Evolutionary conservation across 2,888 invertebrate species (phyloP), one percentile per base, ranked within the genome.

Genomic region (Sclerodermus sp.): DNA sequence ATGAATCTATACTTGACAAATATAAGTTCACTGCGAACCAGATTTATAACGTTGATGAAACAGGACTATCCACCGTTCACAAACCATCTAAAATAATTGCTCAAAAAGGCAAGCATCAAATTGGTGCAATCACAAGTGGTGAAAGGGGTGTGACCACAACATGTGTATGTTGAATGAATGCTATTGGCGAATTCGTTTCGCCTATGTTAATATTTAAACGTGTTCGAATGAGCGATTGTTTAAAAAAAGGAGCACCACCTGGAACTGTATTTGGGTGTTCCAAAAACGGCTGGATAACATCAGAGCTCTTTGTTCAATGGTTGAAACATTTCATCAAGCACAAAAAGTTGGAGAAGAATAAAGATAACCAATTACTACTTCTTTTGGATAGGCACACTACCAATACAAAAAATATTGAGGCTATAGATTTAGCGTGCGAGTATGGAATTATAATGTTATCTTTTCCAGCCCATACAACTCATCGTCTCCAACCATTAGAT

Each of bases 311-410:
- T 51, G 37, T 50, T 14, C 52, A 46, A 43, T 66, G 62, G 60
- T 43, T 65, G 10, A 46, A 58, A 43, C 56, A 58, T 53, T 68
- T 79, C 73, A 74, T 78, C 73, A 74, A 58, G 49, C 36, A 53
- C 46, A 60, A 60, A 13, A 62, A 62, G 32, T 49, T 60, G 30
- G 23, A 23, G 23, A 23, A 23, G 23, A 55, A 47, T 34, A 40
- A 39, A 43, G 51, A 64, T 39, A 42, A 50, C 15, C 53, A 60
- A 48, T 55, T 67, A 31, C 53, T 70, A 17, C 49, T 70, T 13
- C 23, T 68, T 31, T 57, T 70, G 12, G 65, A 68, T 54, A 62
- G 64, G 1, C 66, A 70, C 45, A 53, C 63, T 30, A 66, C 64
- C 9, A 64, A 70, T 41, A 55, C 58, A 8, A 68, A 66, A 23